phyloP scores from a whole-genome alignment of 2,888 invertebrate species.

The Drosophila algonquin region DNA sequence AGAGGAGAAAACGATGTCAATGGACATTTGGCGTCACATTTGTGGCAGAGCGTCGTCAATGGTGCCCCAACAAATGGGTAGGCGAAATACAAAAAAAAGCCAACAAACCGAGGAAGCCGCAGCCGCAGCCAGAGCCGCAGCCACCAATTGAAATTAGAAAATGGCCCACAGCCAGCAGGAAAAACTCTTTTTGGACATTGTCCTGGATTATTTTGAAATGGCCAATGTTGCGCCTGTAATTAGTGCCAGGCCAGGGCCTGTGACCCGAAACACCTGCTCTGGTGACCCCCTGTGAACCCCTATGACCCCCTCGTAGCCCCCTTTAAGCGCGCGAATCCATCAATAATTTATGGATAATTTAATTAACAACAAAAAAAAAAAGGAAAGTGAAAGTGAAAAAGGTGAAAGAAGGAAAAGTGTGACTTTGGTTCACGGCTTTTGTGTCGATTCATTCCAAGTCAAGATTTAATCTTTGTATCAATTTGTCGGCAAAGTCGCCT shows the following conservation, averaged over 20 bases:
- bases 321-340: slow-evolving; percentile 6
- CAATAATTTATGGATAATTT: slow-evolving; percentile 59
- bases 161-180: slow-evolving; percentile 43
- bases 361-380: slow-evolving; percentile 38
- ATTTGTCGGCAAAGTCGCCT: slow-evolving; percentile 73
- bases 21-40: slow-evolving; percentile 65
- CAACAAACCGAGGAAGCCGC: slow-evolving; percentile 25
- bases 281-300: neutral
- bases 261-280: slow-evolving; percentile 47
- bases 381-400: neutral
- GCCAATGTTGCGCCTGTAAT: slow-evolving; percentile 38
- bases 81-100: neutral
- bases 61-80: slow-evolving; percentile 2
- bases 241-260: slow-evolving; percentile 52
- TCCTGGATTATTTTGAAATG: slow-evolving; percentile 27
- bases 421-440: slow-evolving; percentile 12
- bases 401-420: slow-evolving; percentile 1
- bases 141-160: slow-evolving; percentile 72
- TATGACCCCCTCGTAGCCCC: neutral
- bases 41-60: slow-evolving; percentile 42
- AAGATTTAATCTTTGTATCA: slow-evolving; percentile 79
- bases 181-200: slow-evolving; percentile 39
- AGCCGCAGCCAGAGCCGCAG: slow-evolving; percentile 34
- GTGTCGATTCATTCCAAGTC: slow-evolving; percentile 39
- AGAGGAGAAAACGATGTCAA: slow-evolving; percentile 56